Conservation (phyloP, 2,888 invertebrate species). For the Spodoptera exigua region DNA sequence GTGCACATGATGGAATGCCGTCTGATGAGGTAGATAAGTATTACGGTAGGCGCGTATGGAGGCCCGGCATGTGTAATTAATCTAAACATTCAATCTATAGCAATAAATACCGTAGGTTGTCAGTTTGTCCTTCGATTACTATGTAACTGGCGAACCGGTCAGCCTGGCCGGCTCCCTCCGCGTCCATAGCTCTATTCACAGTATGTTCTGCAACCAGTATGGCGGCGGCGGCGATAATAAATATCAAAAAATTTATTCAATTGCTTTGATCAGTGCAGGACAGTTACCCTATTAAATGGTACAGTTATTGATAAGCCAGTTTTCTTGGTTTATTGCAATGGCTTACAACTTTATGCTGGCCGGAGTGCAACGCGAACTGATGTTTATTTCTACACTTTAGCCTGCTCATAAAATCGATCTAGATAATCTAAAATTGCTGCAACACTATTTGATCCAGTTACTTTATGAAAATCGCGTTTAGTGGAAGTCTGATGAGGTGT, state of each 20-base stretch:
- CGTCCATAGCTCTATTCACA: constrained; percentile 76
- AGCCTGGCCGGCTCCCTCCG: constrained; percentile 64
- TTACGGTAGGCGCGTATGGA: constrained; percentile 71
- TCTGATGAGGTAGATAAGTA: constrained; percentile 77
- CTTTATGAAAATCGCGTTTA: constrained; percentile 16
- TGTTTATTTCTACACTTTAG: constrained; percentile 49
- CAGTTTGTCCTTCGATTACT: constrained; percentile 81
- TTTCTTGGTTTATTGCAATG: constrained; percentile 56
- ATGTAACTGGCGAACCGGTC: constrained; percentile 76
- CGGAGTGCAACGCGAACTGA: constrained; percentile 42
- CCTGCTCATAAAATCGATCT: constrained; percentile 40
- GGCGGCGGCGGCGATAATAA: constrained; percentile 48
- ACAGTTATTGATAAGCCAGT: constrained; percentile 60
- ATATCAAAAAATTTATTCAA: constrained; percentile 61
- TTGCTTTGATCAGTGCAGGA: constrained; percentile 57
- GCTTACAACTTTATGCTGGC: constrained; percentile 43
- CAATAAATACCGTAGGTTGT: constrained; percentile 81
- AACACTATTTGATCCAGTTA: constrained; percentile 26
- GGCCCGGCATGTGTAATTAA: constrained; percentile 80
- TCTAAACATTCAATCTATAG: constrained; percentile 82
- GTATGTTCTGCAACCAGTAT: constrained; percentile 58
- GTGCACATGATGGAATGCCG: constrained; percentile 73
- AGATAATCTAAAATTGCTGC: constrained; percentile 38
- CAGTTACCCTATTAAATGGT: constrained; percentile 55
- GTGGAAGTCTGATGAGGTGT: constrained; percentile 9